Base-by-base conservation (phyloP, 2,113 vertebrate species). In the Embiotoca jacksoni region DNA sequence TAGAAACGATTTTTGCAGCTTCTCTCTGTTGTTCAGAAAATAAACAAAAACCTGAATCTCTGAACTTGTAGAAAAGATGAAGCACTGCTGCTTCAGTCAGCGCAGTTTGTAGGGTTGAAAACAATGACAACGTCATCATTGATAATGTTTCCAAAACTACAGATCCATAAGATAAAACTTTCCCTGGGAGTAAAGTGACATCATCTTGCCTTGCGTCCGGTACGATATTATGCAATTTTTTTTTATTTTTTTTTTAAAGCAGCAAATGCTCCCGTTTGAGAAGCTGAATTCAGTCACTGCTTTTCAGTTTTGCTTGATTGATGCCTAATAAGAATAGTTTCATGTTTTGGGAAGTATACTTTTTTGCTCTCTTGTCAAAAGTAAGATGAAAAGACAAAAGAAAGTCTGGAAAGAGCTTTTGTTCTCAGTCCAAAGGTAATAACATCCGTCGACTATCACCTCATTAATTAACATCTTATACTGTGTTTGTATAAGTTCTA, bases 1-100 rank as follows among this genome's bases (percentile, higher is more conserved):
- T 46, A 69, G 76, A 72, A 82, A 69, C 63, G 1, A 41, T 52
- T 57, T 64, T 79, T 39, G 65, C 55, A 68, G 77, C 23, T 58
- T 66, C 50, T 60, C 60, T 30, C 59, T 71, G 39, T 23, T 75
- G 55, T 70, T 58, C 46, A 0, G 6, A n/a, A 37, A 83, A 75
- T 61, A 61, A 87, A 44, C 66, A 75, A 72, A 61, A 64, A 78
- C 33, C 30, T 23, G 16, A 47, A 37, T 50, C 47, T 2, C 31
- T 47, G 41, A 69, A 62, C 33, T 60, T 41, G 23, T 8, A 32
- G 37, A 72, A 4, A 33, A 37, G 14, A 46, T 15, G 6, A 61
- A 72, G 50, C 32, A 14, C 5, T 32, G 65, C 35, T 41, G 49
- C 23, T 52, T 23, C 49, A 13, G n/a, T 36, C 37, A 33, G 23